A percentile compares a stretch with the other conserved stretches of the same genome.
phyloP scores from a whole-genome alignment of 2,113 vertebrate genomes.

The Amphiprion percula region DNA sequence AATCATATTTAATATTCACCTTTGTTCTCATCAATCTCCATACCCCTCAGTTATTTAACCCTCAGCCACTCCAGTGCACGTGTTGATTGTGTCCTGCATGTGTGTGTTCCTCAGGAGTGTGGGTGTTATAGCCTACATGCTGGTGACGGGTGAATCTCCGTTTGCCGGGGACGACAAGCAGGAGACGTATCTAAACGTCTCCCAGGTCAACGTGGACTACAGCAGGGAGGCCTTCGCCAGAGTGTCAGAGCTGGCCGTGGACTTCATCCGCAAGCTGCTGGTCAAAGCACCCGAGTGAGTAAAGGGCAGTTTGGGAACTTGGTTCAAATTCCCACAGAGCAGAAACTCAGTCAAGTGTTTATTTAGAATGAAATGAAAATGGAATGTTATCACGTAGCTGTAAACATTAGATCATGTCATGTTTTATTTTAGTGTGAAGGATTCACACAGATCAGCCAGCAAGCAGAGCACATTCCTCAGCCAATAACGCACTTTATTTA shows the following conservation, averaged over 20 bases:
- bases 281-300: conserved; percentile 96
- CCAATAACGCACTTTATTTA: no score
- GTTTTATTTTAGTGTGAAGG: conserved; percentile 28
- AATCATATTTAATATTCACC: no score
- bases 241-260: conserved; percentile 91
- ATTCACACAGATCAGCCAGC: neutral
- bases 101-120: conserved; percentile 87
- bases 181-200: conserved; percentile 97
- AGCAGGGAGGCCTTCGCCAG: conserved; percentile 90
- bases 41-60: no score
- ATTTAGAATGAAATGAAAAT: neutral
- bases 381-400: neutral
- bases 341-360: neutral
- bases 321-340: neutral
- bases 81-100: neutral
- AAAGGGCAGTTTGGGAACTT: neutral
- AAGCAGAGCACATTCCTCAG: neutral
- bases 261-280: conserved; percentile 94
- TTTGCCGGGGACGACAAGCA: conserved; percentile 94
- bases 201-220: conserved; percentile 96
- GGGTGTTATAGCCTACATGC: conserved; percentile 95
- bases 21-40: no score
- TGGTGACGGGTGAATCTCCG: conserved; percentile 94
- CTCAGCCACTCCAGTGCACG: no score
- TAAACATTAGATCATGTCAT: neutral